phyloP scores from a whole-genome alignment of 2,888 invertebrate genomes.

The Mimachlamys varia region DNA sequence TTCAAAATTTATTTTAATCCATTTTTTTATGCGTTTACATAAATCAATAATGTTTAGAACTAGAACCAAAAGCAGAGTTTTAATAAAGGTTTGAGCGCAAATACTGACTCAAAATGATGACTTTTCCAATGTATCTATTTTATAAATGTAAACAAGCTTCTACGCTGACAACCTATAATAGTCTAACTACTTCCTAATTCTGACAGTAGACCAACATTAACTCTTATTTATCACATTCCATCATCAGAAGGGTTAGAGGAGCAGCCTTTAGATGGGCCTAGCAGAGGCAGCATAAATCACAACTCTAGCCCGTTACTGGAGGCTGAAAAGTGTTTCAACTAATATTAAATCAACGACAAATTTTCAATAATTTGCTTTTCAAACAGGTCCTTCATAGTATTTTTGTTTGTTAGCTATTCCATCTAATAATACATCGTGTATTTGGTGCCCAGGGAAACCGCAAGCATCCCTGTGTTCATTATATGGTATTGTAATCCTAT shows the following conservation, averaged over 20 bases:
- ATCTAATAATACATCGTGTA: neutral
- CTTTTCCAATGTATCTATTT: neutral
- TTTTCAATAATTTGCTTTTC: conserved; percentile 20
- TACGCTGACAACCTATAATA: neutral
- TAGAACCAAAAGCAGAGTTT: neutral
- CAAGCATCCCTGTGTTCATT: neutral
- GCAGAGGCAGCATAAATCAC: neutral
- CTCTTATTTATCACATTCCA: neutral
- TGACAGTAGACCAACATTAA: neutral
- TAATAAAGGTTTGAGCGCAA: no score
- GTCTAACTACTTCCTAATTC: neutral
- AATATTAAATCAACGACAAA: neutral
- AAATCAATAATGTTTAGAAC: neutral
- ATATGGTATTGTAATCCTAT: neutral
- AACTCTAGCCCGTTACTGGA: neutral
- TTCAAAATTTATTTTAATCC: neutral
- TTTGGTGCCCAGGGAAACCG: neutral
- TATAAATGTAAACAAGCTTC: neutral
- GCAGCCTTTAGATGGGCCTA: neutral
- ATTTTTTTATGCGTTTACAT: neutral
- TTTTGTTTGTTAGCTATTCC: neutral
- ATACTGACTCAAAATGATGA: no score
- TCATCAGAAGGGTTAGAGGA: neutral
- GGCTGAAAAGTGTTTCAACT: neutral
- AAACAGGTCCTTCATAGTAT: neutral